Conservation (phyloP, 2,888 invertebrate genomes). For the Drepanosiphum platanoidis region DNA sequence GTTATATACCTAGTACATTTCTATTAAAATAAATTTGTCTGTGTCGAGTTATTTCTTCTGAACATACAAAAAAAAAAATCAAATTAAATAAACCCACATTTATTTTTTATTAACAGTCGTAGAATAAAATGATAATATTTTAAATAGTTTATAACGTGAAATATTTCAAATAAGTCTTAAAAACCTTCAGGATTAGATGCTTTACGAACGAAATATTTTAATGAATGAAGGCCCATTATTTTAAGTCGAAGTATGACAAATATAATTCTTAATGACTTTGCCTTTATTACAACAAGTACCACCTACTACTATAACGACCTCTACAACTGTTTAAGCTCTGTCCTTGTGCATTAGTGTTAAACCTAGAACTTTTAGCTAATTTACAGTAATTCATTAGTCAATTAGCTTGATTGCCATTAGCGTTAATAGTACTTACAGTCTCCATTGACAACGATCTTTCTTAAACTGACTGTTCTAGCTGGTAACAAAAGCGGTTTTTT, state of each 20-base stretch:
- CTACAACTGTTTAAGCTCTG: constrained; percentile 30
- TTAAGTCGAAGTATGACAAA: background rate
- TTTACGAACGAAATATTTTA: background rate
- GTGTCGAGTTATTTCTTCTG: background rate
- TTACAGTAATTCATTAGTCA: constrained; percentile 23
- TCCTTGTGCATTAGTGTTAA: background rate
- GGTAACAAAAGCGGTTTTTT: constrained; percentile 64
- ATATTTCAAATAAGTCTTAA: background rate
- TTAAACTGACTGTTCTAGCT: constrained; percentile 64
- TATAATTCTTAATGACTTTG: constrained; percentile 10
- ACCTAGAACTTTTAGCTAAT: constrained; percentile 25
- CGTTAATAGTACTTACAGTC: constrained; percentile 29
- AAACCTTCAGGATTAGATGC: background rate
- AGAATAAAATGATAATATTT: background rate
- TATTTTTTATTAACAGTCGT: background rate
- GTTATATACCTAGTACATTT: background rate
- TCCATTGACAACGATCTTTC: constrained; percentile 48
- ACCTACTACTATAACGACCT: constrained; percentile 29
- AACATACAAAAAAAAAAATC: background rate
- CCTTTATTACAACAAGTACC: background rate
- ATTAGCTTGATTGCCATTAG: constrained; percentile 34
- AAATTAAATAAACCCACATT: too few relatives aligned
- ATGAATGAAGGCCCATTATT: constrained; percentile 4
- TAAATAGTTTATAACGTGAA: too few relatives aligned
- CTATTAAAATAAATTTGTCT: background rate